These are phyloP conservation scores for Embidobia sp. DNA, from an alignment of 2,888 invertebrate species.

Conservation along the genomic window DNA sequence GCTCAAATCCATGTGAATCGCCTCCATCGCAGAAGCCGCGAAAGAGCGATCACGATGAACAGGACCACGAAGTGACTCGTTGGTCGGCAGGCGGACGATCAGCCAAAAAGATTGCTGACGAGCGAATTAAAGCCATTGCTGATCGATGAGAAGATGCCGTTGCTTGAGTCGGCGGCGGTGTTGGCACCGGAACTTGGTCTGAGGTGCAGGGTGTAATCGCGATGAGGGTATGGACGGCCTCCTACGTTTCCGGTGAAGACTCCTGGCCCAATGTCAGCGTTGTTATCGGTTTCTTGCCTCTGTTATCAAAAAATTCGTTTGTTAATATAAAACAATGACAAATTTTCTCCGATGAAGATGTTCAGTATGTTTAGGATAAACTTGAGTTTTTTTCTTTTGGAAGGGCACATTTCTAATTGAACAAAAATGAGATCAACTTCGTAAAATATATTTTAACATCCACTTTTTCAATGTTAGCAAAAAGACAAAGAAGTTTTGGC, in stretches of 20 bases:
- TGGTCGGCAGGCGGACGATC: slow-evolving; percentile 73
- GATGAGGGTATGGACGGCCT: slow-evolving; percentile 73
- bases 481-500: too few relatives aligned
- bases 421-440: too few relatives aligned
- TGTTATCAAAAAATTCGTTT: slow-evolving; percentile 35
- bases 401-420: too few relatives aligned
- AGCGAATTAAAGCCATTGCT: slow-evolving; percentile 90
- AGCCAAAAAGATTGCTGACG: slow-evolving; percentile 90
- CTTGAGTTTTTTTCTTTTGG: too few relatives aligned
- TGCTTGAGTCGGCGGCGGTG: slow-evolving; percentile 74
- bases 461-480: too few relatives aligned
- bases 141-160: slow-evolving; percentile 89
- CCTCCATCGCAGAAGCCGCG: slow-evolving; percentile 65
- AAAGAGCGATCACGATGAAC: slow-evolving; percentile 65
- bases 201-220: slow-evolving; percentile 76
- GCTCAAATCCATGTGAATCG: slow-evolving; percentile 55
- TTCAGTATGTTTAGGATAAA: too few relatives aligned
- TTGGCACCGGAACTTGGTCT: slow-evolving; percentile 75
- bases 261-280: slow-evolving; percentile 69
- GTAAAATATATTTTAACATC: too few relatives aligned
- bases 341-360: too few relatives aligned
- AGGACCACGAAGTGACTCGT: slow-evolving; percentile 65
- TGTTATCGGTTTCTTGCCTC: slow-evolving; percentile 68
- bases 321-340: too few relatives aligned
- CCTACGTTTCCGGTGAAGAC: slow-evolving; percentile 71